Base-by-base conservation (phyloP, 2,113 vertebrate species). In the Leucopsar rothschildi region DNA sequence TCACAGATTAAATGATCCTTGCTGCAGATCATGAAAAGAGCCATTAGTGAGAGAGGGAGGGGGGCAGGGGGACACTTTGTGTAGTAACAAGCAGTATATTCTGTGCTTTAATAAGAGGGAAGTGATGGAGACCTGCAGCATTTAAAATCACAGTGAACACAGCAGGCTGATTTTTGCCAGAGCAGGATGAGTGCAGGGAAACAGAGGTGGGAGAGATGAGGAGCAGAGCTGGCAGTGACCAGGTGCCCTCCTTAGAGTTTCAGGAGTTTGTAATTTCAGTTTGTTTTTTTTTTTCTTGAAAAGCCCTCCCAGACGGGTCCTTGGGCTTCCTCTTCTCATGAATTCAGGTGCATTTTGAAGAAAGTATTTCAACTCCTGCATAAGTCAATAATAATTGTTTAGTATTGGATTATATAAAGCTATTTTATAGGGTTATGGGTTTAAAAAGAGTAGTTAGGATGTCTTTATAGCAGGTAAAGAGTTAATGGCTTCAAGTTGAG, bases 321-420 rank as follows among this genome's bases (percentile, higher is more conserved):
- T 97, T 87, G 86, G 96, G 96, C 96, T 93, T 97, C 85, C 83
- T 93, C 55, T 96, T 80, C 89, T 88, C 93, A 83, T 98, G 97
- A 98, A 97, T 98, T 93, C 96, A 97, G 98, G 98, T 68, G 29
- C 96, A 97, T 98, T 98, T 96, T 97, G 98, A 98, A 98, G 90
- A 59, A 88, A 94, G 91, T 88, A 93, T 98, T 98, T 98, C 98
- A 97, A 95, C 97, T 98, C 97, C 97, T 97, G 91, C 98, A 98
- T 98, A 98, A 97, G 94, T 97, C 93, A 95, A 22, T 93, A 96
- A 92, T 91, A 96, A 94, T 95, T 97, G 91, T 96, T 97, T 97
- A 84, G 90, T 90, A 78, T 75, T 95, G 95, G 95, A 86, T 97
- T 98, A 97, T 97, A 98, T 73, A 39, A 82, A 44, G 20, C 39